Base-by-base conservation (phyloP, 2,888 invertebrate genomes). In the Micoletzkya japonica region DNA sequence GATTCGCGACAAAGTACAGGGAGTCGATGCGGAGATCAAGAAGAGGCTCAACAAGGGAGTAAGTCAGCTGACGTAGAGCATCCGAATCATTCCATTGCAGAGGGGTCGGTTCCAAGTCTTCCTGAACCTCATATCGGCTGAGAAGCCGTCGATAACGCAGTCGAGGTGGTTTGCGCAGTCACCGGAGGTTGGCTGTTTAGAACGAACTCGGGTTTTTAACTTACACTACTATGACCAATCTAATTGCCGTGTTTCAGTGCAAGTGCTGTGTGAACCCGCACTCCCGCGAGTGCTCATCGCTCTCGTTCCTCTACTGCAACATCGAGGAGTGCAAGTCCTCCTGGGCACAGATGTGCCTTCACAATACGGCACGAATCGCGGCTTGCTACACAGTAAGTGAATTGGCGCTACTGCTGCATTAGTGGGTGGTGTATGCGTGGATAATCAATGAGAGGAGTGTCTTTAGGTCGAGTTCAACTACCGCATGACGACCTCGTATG, bases 71-170 rank as follows among this genome's bases (percentile, higher is more conserved):
- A 26, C 24, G 28, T 56, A 1, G 54, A 10, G 7, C 57, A 17
- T 17, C 32, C 24, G 32, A 32, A 24, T n/a, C 17, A 52, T 6
- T 52, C 17, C 39, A 17, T 75, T 82, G 71, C 73, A 82, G 82
- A 74, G 83, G 49, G 84, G 84, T 56, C 82, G 84, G 0, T 84
- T 84, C 75, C 84, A 84, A 81, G 84, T 84, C 1, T 84, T 82
- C 72, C 74, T 84, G 32, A 84, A 84, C 68, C 72, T 84, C 60
- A 84, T 84, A 61, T 76, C 81, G 39, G 79, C 84, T 54, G 79
- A 78, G 28, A 79, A 82, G 28, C 79, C 82, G 36, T 76, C 84
- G 0, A 83, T 84, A 58, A 73, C 78, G 1, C 78, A 82, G 61
- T 73, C 74, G 54, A 74, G 77, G 34, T 84, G 83, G 84, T 80